phyloP scores from a whole-genome alignment of 2,888 invertebrate genomes.

The Hemithea aestivaria region DNA sequence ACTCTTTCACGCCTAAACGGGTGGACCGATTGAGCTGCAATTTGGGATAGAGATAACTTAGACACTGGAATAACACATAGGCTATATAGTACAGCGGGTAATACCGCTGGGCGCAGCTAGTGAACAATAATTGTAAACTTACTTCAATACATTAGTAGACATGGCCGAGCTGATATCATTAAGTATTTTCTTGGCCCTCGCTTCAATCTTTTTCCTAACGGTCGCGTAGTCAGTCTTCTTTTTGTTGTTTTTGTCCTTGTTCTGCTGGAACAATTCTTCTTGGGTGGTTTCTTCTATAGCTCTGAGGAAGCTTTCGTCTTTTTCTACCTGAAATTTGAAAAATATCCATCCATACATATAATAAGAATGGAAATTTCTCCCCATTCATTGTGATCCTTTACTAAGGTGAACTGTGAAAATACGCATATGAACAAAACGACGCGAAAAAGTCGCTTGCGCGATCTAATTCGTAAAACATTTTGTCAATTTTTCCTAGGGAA shows the following conservation, averaged over 20 bases:
- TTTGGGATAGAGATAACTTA: too few relatives aligned
- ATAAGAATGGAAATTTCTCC: too few relatives aligned
- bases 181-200: slow-evolving; percentile 83
- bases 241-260: slow-evolving; percentile 44
- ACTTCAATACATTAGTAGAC: slow-evolving; percentile 81
- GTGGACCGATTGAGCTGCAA: too few relatives aligned
- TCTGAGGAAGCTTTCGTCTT: slow-evolving; percentile 83
- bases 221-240: slow-evolving; percentile 68
- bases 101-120: neutral
- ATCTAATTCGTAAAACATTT: too few relatives aligned
- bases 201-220: slow-evolving; percentile 80
- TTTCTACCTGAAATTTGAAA: slow-evolving; percentile 81
- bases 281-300: slow-evolving; percentile 86
- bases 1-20: too few relatives aligned
- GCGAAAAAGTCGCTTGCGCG: too few relatives aligned
- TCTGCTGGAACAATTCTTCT: slow-evolving; percentile 69
- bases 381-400: too few relatives aligned
- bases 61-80: too few relatives aligned
- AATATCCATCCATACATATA: too few relatives aligned
- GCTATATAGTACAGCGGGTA: neutral
- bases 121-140: slow-evolving; percentile 21
- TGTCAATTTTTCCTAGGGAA: too few relatives aligned
- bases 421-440: too few relatives aligned
- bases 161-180: slow-evolving; percentile 89
- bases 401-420: too few relatives aligned